Evolutionary conservation across 2,888 invertebrate genomes (phyloP), one percentile per base, ranked within the genome.

Genomic region (Polyommatus iphigenia): DNA sequence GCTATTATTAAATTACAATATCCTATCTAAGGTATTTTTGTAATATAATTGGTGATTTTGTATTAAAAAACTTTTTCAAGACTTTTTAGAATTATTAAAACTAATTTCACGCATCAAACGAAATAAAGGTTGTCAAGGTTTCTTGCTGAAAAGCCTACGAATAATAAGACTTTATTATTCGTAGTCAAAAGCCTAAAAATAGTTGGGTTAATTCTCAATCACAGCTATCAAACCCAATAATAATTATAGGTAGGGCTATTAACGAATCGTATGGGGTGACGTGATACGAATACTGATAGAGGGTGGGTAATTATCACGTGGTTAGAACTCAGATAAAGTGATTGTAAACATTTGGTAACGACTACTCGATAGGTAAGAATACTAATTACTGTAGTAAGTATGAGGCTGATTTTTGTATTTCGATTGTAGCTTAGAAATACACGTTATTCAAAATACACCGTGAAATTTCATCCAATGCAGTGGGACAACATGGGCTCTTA

Each of bases 271-370:
- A 20, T 20, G 59, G 10, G 59, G 20, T 59, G 18, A 59, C 10
- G 20, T 59, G 59, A 59, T 59, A 59, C 10, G 59, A 20, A 59
- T 59, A 59, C 20, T 7, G 59, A 59, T 59, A 3, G 59, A 46
- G 59, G 59, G n/a, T 20, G 59, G 18, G 59, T 59, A 59, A 59
- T 59, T 20, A 59, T 59, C 59, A 59, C 20, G 59, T 59, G 59
- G 59, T 54, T 54, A 54, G 59, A 20, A n/a, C n/a, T 20, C 10
- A 8, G 20, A 59, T 59, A 59, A 59, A 59, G 59, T 59, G 59
- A 59, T 59, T 59, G 20, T 59, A 59, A 59, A 59, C 20, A 59
- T 59, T 59, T 59, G n/a, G n/a, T 59, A n/a, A 20, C 18, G 20
- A 20, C 8, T 20, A 0, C 8, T n/a, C 20, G 10, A 59, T 20